Conservation (phyloP, 2,113 vertebrate genomes). For the Phrynocephalus versicolor region DNA sequence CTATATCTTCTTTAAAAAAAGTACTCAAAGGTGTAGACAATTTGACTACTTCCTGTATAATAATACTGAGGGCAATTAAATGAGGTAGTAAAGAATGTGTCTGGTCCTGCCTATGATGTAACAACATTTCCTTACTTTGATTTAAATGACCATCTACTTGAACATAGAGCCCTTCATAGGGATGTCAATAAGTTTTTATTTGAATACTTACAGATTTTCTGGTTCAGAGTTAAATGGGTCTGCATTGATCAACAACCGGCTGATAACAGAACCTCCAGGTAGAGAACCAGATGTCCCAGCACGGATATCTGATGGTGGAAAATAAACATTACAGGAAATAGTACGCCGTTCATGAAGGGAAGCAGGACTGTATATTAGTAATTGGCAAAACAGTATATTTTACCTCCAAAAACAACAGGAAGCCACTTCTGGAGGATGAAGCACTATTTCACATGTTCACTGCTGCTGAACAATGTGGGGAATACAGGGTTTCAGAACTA, state of each 20-base stretch:
- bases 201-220: conserved; percentile 88
- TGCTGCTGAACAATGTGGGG: background rate
- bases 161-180: background rate
- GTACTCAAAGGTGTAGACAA: too few relatives aligned
- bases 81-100: background rate
- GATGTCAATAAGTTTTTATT: background rate
- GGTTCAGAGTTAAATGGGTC: conserved; percentile 91
- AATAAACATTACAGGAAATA: background rate
- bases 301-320: conserved; percentile 77
- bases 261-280: conserved; percentile 90
- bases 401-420: background rate
- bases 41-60: too few relatives aligned
- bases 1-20: too few relatives aligned
- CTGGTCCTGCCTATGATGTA: background rate
- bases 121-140: background rate
- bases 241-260: conserved; percentile 88
- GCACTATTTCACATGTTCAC: background rate
- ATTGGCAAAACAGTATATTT: conserved; percentile 21
- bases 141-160: background rate
- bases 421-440: background rate
- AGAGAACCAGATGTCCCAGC: conserved; percentile 87
- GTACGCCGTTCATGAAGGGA: background rate
- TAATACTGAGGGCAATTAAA: too few relatives aligned
- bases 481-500: background rate
- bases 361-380: background rate